Base-by-base conservation (phyloP, 2,888 invertebrate genomes). In the Cryptus armator region DNA sequence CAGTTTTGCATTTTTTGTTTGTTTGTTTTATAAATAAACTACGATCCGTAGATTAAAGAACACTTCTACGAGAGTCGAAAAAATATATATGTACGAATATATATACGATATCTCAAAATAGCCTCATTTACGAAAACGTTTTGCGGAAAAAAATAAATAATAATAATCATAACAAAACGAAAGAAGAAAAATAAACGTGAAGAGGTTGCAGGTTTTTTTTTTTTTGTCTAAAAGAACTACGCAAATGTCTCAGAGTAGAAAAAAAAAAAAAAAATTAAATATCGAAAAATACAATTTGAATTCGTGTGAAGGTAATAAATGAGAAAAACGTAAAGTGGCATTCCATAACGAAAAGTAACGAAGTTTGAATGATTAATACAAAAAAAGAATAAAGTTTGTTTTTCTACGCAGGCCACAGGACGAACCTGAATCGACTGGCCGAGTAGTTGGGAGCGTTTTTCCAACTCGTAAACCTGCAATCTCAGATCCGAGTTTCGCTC, bases 391-490 rank as follows among this genome's bases (percentile, higher is more conserved):
- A 84, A 86, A 84, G 53, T 90, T 81, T 87, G 66, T 68, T 82
- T 85, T 88, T 89, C 90, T 92, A 92, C 90, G 88, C 91, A 92
- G 92, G 92, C 91, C 93, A 91, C 92, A 92, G 91, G 92, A 93
- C 93, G 93, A 93, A 93, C 93, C 93, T 93, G 93, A 89, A 93
- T 90, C 89, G 93, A 93, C 89, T 93, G 93, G 93, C 92, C 92
- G 90, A 93, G 93, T 90, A 93, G 92, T 92, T 93, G 93, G 88
- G 93, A 93, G 90, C 93, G 93, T 91, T 93, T 93, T 93, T 93
- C 93, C 93, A 93, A 93, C 91, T 93, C 93, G 91, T 92, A 93
- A 92, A 93, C 93, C 92, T 93, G 93, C 92, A 93, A 91, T 93
- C 93, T 93, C 91, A 93, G 93, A 90, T 93, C 93, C 91, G 93